Base-by-base conservation (phyloP, 2,113 vertebrate genomes). In the Psilopogon haemacephalus region DNA sequence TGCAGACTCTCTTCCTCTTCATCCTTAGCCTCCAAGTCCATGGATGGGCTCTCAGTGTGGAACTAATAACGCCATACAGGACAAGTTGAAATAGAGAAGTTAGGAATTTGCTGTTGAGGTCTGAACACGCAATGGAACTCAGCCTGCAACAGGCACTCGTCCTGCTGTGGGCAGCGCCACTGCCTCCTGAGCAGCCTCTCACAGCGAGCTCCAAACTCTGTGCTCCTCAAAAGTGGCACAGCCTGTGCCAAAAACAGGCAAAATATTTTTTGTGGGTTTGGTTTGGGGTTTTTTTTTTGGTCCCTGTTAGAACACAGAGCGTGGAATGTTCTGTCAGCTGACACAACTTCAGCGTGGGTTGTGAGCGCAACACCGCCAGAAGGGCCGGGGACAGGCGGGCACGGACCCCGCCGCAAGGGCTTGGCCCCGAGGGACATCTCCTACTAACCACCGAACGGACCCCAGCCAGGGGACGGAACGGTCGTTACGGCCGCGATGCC, bases 1-100 rank as follows among this genome's bases (percentile, higher is more conserved):
- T 99, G 99, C 94, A 99, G 98, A 28, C 98, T 99, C 82, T 99
- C 99, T 23, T 99, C 99, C 58, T 99, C 99, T 28, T 98, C 98
- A 93, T 99, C 98, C 94, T 99, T 99, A 88, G 97, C 98, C 97
- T 98, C 98, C 20, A 98, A 98, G 95, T 99, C 99, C 98, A 99
- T 99, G 84, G 97, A 67, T 52, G 81, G 30, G 68, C 24, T 55
- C 56, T 96, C 94, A 95, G 82, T 8, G 55, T 28, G 55, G 3
- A 28, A 28, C 42, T 27, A 18, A 24, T 28, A 1, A 75, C 64
- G 88, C 90, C 96, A 95, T 92, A 58, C 0, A 86, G 70, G 58
- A 44, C 5, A 12, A 20, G 35, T 91, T 96, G 81, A 63, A 86
- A 93, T 3, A 89, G 13, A 94, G 23, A 63, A 35, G 37, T 1